Percentiles rank a stretch among this genome's conserved stretches.
These are phyloP conservation scores for Silurus meridionalis DNA, from an alignment of 2,113 vertebrate genomes.

Conservation along the genomic window DNA sequence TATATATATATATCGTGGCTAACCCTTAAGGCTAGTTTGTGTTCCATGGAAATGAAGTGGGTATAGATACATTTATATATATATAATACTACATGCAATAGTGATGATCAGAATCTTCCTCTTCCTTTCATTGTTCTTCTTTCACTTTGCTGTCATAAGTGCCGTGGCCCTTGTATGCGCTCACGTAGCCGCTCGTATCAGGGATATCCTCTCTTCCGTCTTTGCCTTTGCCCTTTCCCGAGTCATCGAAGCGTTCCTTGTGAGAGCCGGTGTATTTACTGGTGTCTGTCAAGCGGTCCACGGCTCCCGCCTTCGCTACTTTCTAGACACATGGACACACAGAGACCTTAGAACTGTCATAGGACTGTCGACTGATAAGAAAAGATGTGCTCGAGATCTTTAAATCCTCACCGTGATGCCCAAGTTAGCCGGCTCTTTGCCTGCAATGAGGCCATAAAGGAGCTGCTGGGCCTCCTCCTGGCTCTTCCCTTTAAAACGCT, in stretches of 20 bases:
- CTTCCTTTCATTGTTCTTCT: slow-evolving; percentile 49
- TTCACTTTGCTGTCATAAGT: slow-evolving; percentile 79
- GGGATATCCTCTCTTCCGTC: slow-evolving; percentile 70
- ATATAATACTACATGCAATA: slow-evolving; percentile 28
- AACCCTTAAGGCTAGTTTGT: neutral
- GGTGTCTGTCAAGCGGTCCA: slow-evolving; percentile 81
- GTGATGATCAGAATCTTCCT: neutral
- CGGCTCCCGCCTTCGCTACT: slow-evolving; percentile 71
- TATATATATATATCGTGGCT: too few relatives aligned
- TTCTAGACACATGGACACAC: slow-evolving; percentile 68
- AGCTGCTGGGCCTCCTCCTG: slow-evolving; percentile 77
- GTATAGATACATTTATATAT: neutral
- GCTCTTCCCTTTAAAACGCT: slow-evolving; percentile 79
- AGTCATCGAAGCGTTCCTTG: slow-evolving; percentile 84
- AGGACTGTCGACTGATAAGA: neutral
- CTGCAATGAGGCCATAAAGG: slow-evolving; percentile 76
- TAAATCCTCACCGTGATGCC: slow-evolving; percentile 77
- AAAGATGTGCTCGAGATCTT: neutral
- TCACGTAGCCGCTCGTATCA: slow-evolving; percentile 77
- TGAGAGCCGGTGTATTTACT: slow-evolving; percentile 83
- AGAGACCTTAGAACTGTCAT: neutral
- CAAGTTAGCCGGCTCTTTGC: slow-evolving; percentile 75
- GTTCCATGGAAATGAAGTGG: neutral
- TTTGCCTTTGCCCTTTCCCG: slow-evolving; percentile 82
- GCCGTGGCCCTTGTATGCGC: slow-evolving; percentile 81